Conservation (phyloP, 64 coral and sea anemone genomes). For the Stichodactyla helianthus region DNA sequence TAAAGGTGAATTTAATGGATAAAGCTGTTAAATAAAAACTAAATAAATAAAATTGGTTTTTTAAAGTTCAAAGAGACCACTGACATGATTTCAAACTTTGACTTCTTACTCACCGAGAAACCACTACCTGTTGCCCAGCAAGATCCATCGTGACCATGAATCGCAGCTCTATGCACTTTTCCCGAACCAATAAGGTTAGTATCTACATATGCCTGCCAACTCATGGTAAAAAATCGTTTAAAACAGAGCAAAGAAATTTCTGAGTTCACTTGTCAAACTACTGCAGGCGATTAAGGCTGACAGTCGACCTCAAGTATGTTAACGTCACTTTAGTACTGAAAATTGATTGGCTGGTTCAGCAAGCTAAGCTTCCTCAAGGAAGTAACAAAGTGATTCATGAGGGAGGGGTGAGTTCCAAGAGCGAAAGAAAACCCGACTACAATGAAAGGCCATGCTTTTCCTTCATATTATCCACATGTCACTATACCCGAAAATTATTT, state of each 20-base stretch:
- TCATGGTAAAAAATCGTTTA: conserved; percentile 21
- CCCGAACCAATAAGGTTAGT: conserved; percentile 48
- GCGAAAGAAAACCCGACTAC: background rate
- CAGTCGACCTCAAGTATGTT: background rate
- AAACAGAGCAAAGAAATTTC: background rate
- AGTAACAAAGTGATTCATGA: background rate
- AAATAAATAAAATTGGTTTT: background rate
- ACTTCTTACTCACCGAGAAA: conserved; percentile 32
- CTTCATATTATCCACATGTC: background rate
- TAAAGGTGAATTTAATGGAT: background rate
- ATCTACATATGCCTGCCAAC: conserved; percentile 60
- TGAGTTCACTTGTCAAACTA: conserved; percentile 1
- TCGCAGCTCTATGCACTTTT: conserved; percentile 53
- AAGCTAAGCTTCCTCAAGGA: background rate
- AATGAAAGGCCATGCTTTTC: background rate
- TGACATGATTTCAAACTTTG: background rate
- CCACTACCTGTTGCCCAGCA: conserved; percentile 48
- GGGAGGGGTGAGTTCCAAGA: background rate
- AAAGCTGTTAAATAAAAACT: background rate
- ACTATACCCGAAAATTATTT: too few relatives aligned
- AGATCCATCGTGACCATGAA: conserved; percentile 45
- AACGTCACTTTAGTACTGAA: background rate
- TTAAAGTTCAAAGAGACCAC: background rate
- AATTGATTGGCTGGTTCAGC: background rate
- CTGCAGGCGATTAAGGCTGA: background rate